Evolutionary conservation across 2,888 invertebrate genomes (phyloP).

Genomic region (Scotopteryx bipunctaria): DNA sequence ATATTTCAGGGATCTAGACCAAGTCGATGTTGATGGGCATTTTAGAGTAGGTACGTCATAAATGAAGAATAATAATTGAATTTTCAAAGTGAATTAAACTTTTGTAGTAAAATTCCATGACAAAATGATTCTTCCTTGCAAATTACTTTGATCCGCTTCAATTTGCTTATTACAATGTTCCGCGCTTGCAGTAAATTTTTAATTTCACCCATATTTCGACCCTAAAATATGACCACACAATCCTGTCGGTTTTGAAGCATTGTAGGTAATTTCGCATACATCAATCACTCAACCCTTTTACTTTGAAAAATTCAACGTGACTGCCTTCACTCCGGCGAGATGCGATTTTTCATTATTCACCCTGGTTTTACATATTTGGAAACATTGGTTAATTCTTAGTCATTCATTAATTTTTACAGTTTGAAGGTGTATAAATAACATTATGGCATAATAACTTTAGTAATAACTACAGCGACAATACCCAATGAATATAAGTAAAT

Average conservation of each 20-base stretch:
- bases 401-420: conserved; percentile 25
- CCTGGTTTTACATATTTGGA: conserved; percentile 50
- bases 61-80: too few relatives aligned
- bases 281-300: conserved; percentile 77
- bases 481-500: too few relatives aligned
- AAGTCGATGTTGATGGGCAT: too few relatives aligned
- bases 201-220: conserved; percentile 38
- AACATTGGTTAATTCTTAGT: conserved; percentile 32
- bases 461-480: too few relatives aligned
- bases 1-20: too few relatives aligned
- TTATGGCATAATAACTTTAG: too few relatives aligned
- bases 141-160: conserved; percentile 15
- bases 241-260: conserved; percentile 63
- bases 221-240: conserved; percentile 48
- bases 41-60: too few relatives aligned
- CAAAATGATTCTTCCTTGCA: not conserved
- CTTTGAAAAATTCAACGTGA: conserved; percentile 69
- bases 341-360: conserved; percentile 47
- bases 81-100: not conserved
- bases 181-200: conserved; percentile 39
- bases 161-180: conserved; percentile 22
- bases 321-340: conserved; percentile 56
- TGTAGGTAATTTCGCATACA: conserved; percentile 67
- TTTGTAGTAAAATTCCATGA: not conserved
- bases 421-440: too few relatives aligned